Evolutionary conservation across 2,797 vertebrate genomes (phyloP).

Genomic region (Rhinella marina): DNA sequence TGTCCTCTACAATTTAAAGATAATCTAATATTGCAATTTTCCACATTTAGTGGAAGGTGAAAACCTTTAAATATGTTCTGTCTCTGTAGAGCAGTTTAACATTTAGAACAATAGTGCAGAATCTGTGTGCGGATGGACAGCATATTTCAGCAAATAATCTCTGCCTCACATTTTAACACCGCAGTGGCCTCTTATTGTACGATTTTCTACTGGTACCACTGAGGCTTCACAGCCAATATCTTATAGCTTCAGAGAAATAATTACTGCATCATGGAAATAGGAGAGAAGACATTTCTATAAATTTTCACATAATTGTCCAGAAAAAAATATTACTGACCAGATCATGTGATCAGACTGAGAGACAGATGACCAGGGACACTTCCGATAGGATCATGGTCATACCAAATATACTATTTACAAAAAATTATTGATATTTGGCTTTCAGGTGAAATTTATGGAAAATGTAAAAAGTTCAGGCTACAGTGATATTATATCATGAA

Average conservation of each 20-base stretch:
- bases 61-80: slow-evolving; percentile 48
- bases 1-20: slow-evolving; percentile 50
- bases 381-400: no score
- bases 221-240: neutral
- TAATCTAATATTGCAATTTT: slow-evolving; percentile 50
- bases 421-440: no score
- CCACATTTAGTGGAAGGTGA: slow-evolving; percentile 35
- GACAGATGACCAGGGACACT: no score
- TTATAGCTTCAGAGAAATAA: neutral
- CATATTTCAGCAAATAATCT: slow-evolving; percentile 31
- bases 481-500: no score
- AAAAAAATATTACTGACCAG: neutral
- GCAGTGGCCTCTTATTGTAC: neutral
- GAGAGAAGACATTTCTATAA: neutral
- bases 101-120: slow-evolving; percentile 12
- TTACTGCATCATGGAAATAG: neutral
- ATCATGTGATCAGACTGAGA: neutral
- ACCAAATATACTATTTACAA: no score
- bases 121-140: slow-evolving; percentile 7
- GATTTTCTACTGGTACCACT: no score
- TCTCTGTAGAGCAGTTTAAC: slow-evolving; percentile 35
- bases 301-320: neutral
- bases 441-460: no score
- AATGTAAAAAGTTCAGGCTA: no score
- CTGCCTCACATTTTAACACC: slow-evolving; percentile 1